Base-by-base conservation (phyloP, 2,113 vertebrate genomes). In the Orthochromis indermauri region DNA sequence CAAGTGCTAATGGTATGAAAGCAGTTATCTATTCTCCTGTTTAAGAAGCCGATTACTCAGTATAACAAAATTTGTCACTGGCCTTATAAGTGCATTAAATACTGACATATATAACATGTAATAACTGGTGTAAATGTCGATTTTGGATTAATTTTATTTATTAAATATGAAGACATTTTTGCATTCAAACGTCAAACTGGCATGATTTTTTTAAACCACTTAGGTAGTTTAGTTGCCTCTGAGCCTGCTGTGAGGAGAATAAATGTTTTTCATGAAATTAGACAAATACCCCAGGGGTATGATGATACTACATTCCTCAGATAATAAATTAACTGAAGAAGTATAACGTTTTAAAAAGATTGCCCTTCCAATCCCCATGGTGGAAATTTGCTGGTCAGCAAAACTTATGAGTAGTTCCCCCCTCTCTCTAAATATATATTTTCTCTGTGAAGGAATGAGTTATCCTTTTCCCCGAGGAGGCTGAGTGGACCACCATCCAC, bases 331-430 rank as follows among this genome's bases (percentile, higher is more conserved):
- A 47, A 55, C 61, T 16, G 6, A 54, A 40, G 5, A 5, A n/a
- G 45, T 47, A 28, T 35, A 33, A 21, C 12, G 53, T 61, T 71
- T 37, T 28, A 54, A 66, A 82, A 57, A 21, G 54, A 85, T 85
- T 83, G 35, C 61, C 71, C 73, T 68, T 73, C 63, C 59, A 54
- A 16, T 54, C 28, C 35, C 59, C 28, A 49, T 66, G 33, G 71
- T 66, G 35, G 28, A 83, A 66, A 88, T 88, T 49, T 68, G 61
- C 54, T n/a, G 54, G 73, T 90, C 90, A 86, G 86, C 88, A 66
- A 79, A 89, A 88, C 76, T 37, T 17, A 24, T 28, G 33, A 82
- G 63, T 88, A 40, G 19, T 61, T 76, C 12, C 45, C 16, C 28
- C 16, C 59, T 24, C 14, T 66, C 13, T 68, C 5, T 54, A 26